Evolutionary conservation across 2,113 vertebrate species (phyloP).

Genomic region (Gallinago jamesoni): DNA sequence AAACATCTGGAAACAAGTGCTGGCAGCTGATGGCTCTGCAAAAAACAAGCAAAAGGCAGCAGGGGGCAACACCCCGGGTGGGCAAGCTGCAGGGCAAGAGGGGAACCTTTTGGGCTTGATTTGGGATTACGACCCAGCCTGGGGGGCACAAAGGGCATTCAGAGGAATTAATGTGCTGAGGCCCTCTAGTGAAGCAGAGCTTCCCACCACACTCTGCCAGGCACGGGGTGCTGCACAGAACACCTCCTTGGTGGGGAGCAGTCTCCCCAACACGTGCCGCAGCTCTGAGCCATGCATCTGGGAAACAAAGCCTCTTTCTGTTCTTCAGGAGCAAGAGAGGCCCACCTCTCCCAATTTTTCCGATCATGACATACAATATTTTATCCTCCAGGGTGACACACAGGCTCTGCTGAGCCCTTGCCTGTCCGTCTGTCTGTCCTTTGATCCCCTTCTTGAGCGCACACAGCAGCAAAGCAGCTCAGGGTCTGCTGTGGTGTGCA

Average conservation of each 20-base stretch:
- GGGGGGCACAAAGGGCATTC: rapidly evolving
- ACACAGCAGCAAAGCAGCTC: not conserved
- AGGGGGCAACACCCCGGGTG: not conserved
- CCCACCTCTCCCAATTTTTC: not conserved
- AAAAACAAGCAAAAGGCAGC: not conserved
- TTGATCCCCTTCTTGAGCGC: not conserved
- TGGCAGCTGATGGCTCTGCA: not conserved
- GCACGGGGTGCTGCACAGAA: not conserved
- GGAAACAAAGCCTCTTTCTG: conserved; percentile 44
- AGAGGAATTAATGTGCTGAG: conserved; percentile 18
- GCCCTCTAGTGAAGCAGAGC: conserved; percentile 43
- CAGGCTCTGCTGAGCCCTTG: not conserved
- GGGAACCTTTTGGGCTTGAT: not conserved
- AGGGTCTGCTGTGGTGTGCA: not conserved
- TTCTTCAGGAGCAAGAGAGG: not conserved
- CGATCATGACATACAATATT: not conserved
- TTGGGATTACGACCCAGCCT: not conserved
- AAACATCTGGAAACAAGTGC: not conserved
- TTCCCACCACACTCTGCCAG: not conserved
- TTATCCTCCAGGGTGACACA: not conserved
- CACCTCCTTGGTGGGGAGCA: not conserved
- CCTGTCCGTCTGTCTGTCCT: not conserved
- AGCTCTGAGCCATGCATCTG: not conserved
- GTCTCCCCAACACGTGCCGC: not conserved
- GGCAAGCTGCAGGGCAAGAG: not conserved